Evolutionary conservation across 1,140 invertebrate genomes (phyloP).

Genomic region (Macrosteles quadrilineatus): DNA sequence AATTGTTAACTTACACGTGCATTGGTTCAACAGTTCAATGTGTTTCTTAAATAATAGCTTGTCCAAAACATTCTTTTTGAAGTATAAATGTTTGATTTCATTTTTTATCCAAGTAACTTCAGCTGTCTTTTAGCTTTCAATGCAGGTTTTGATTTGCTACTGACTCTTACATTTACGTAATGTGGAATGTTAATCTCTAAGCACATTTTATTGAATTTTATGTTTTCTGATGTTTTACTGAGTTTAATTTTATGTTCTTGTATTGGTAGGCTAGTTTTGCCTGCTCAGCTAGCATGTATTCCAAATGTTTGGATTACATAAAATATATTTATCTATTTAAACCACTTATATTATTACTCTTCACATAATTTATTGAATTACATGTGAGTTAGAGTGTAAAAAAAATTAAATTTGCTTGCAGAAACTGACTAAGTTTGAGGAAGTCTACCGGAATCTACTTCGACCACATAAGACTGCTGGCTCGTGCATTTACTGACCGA

Average conservation of each 20-base stretch:
- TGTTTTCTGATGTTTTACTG: background rate
- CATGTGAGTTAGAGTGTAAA: too few species aligned
- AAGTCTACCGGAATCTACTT: constrained; percentile 91
- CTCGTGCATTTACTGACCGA: constrained; percentile 96
- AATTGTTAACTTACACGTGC: background rate
- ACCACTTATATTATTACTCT: too few species aligned
- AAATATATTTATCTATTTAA: too few species aligned
- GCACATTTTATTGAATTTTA: background rate
- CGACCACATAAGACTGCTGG: constrained; percentile 91
- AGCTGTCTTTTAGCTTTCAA: background rate
- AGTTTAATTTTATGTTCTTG: too few species aligned
- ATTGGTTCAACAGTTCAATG: background rate
- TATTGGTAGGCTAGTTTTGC: too few species aligned
- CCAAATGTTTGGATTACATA: too few species aligned
- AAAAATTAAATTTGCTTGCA: too few species aligned
- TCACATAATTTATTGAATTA: too few species aligned
- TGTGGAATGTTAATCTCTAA: background rate
- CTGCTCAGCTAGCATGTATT: too few species aligned
- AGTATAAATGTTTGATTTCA: too few species aligned
- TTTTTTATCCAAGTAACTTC: too few species aligned
- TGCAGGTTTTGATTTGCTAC: background rate
- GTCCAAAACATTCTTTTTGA: background rate
- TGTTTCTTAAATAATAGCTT: background rate
- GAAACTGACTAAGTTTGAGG: constrained; percentile 89
- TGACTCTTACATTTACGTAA: background rate